A percentile compares a stretch with the other conserved stretches of the same genome.
Conservation (phyloP, 2,797 vertebrate genomes). For the Sardinella longiceps region DNA sequence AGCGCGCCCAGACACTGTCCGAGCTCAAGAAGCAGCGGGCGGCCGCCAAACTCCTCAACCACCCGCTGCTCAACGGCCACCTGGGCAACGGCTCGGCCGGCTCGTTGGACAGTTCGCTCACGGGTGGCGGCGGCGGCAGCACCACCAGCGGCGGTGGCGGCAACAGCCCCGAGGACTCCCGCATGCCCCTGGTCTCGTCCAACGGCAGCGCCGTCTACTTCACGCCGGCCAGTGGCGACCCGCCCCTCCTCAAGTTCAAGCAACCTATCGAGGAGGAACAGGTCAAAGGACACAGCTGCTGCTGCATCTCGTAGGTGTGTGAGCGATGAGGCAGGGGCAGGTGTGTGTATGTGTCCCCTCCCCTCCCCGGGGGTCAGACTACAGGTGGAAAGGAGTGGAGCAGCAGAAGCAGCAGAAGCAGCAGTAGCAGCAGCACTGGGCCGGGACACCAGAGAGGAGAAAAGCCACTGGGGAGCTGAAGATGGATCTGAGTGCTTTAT, state of each 20-base stretch:
- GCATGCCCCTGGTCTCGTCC: slow-evolving; percentile 90
- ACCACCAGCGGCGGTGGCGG: slow-evolving; percentile 74
- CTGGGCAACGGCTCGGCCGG: slow-evolving; percentile 38
- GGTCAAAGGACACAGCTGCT: slow-evolving; percentile 85
- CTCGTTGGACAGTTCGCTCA: slow-evolving; percentile 47
- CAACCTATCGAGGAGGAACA: slow-evolving; percentile 92
- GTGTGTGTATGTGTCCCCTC: neutral
- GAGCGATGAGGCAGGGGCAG: neutral
- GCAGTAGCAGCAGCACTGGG: neutral
- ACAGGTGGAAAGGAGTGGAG: slow-evolving; percentile 25
- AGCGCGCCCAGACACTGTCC: slow-evolving; percentile 89
- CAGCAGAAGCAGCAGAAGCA: neutral
- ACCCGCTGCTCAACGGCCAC: slow-evolving; percentile 88
- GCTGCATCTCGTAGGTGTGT: slow-evolving; percentile 85
- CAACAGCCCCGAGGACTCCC: slow-evolving; percentile 81
- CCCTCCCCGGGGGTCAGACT: slow-evolving; percentile 46
- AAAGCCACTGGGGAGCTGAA: neutral
- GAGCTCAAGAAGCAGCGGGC: slow-evolving; percentile 94
- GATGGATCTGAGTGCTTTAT: neutral
- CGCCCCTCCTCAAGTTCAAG: slow-evolving; percentile 91
- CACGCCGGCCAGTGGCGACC: slow-evolving; percentile 93
- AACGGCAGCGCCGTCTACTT: slow-evolving; percentile 91
- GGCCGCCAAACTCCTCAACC: slow-evolving; percentile 87
- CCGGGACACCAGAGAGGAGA: neutral
- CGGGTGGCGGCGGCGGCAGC: slow-evolving; percentile 70